Base-by-base conservation (phyloP, 2,797 vertebrate genomes). In the Sarcophilus harrisii region DNA sequence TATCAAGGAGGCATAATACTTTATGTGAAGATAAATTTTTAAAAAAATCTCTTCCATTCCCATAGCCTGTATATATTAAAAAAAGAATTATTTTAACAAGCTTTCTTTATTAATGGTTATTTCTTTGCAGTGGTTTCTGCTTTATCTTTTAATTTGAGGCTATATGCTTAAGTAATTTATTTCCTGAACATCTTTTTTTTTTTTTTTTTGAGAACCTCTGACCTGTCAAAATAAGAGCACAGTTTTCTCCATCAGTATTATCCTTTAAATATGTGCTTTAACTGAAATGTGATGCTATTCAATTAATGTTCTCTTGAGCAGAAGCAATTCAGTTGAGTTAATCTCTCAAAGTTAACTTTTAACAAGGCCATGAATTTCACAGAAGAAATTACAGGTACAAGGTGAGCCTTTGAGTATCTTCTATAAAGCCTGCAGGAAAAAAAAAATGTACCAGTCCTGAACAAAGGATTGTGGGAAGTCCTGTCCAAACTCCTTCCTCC, bases 71-170 rank as follows among this genome's bases (percentile, higher is more conserved):
- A 93, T 96, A 97, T 97, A 96, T 94, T 96, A 98, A 98, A 94
- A 94, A 73, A 24, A 62, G 93, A 97, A 98, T 97, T 96, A 97
- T 98, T 98, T 98, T 98, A 98, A 98, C 59, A 96, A 92, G 62
- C 98, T 98, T 96, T 91, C 97, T 97, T 97, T 97, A 96, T 98
- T 97, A 98, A 98, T 97, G 93, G 62, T 96, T 98, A 95, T 97
- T 98, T 98, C 93, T 97, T 97, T 96, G 94, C 95, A 93, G 97
- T 29, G 3, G 10, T 87, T 98, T 96, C 62, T 92, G 95, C 95
- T 45, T 59, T 96, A 96, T 97, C 96, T 96, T 97, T 93, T 73
- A 90, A 96, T 98, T 98, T 97, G 93, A 96, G 93, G 95, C 92
- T 97, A 92, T 87, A 94, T 62, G 21, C 30, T 97, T 55, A 96